Evolutionary conservation across 2,797 vertebrate species (phyloP).

Genomic region (Silurus lanzhouensis): DNA sequence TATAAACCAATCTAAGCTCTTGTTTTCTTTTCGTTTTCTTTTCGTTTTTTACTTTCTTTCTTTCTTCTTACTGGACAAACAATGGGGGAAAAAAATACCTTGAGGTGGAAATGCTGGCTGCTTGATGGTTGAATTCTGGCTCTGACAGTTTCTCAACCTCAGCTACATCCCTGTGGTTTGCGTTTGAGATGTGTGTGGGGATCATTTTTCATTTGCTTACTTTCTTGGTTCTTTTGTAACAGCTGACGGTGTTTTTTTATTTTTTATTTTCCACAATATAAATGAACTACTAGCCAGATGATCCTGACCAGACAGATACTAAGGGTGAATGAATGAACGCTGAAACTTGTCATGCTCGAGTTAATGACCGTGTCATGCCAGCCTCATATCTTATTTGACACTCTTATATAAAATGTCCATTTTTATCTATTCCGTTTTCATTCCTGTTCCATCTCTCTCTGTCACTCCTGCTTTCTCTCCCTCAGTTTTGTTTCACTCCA

Average conservation of each 20-base stretch:
- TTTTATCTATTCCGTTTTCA: neutral
- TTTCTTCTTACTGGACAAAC: neutral
- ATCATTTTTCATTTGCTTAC: neutral
- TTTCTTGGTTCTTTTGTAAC: neutral
- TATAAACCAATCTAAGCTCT: neutral
- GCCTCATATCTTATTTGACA: neutral
- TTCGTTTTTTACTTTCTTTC: neutral
- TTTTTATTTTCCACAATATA: neutral
- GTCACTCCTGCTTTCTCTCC: neutral
- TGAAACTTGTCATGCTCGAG: neutral
- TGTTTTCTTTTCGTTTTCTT: neutral
- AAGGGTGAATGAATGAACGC: neutral
- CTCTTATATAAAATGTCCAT: neutral
- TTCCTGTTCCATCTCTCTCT: neutral
- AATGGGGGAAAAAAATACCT: neutral
- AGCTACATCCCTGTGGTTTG: neutral
- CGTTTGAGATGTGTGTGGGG: neutral
- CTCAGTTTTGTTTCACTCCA: conserved; percentile 13
- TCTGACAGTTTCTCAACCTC: neutral
- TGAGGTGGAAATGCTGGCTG: neutral
- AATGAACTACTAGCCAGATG: neutral
- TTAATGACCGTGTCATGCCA: neutral
- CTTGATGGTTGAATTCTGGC: neutral
- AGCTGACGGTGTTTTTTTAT: too few relatives aligned
- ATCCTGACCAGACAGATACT: too few relatives aligned